phyloP scores from a whole-genome alignment of 2,888 invertebrate species.

The Protonemura montana region DNA sequence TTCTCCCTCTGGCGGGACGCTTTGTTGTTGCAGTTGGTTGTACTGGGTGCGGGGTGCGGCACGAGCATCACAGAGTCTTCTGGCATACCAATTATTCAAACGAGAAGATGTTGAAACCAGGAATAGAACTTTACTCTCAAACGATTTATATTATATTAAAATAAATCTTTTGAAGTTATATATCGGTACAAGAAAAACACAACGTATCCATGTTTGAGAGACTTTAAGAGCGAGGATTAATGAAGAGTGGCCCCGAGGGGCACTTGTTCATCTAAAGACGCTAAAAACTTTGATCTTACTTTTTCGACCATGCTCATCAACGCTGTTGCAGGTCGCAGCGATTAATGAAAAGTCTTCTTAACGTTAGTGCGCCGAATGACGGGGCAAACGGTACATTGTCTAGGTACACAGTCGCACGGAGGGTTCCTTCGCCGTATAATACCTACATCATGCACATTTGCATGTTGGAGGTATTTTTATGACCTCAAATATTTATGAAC shows the following conservation, averaged over 20 bases:
- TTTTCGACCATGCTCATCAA: background rate
- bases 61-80: background rate
- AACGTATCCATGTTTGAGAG: background rate
- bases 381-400: background rate
- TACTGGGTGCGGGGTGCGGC: background rate
- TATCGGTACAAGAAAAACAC: background rate
- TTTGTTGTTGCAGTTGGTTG: background rate
- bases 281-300: background rate
- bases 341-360: background rate
- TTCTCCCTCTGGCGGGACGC: background rate
- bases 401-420: background rate
- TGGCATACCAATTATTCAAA: slow-evolving; percentile 13
- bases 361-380: background rate
- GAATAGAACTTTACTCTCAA: slow-evolving; percentile 19
- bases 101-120: slow-evolving; percentile 4
- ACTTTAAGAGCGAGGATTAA: background rate
- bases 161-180: background rate
- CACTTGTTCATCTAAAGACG: background rate
- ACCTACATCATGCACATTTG: background rate
- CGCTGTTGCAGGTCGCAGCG: background rate
- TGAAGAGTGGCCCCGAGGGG: background rate
- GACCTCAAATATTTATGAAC: background rate
- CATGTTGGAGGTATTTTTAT: background rate
- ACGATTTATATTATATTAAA: slow-evolving; percentile 15
- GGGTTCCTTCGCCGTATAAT: background rate